Evolutionary conservation across 2,113 vertebrate species (phyloP).

Genomic region (Edolisoma coerulescens): DNA sequence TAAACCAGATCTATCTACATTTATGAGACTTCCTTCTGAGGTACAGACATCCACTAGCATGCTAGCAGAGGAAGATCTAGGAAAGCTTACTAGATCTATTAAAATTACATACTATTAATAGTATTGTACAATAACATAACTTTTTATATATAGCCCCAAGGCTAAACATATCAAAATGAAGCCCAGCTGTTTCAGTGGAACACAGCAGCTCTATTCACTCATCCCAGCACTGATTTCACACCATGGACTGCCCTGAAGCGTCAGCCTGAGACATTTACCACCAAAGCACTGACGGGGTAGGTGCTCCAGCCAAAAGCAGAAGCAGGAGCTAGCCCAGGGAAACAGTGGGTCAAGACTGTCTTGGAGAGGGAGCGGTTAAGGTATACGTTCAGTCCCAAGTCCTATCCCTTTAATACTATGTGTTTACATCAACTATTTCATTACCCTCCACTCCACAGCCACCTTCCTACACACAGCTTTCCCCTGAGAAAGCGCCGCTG

Average conservation of each 20-base stretch:
- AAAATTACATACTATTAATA: conserved; percentile 5
- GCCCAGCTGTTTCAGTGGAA: not conserved
- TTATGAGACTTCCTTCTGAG: not conserved
- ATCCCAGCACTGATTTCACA: not conserved
- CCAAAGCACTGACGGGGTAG: accelerated
- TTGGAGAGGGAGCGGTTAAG: accelerated
- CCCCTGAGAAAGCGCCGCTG: not conserved
- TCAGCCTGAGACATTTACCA: not conserved
- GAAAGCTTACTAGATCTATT: not conserved
- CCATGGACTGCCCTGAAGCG: accelerated
- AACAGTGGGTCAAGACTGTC: accelerated
- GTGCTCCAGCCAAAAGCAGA: not conserved
- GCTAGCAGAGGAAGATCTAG: not conserved
- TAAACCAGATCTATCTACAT: not conserved
- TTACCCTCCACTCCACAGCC: not conserved
- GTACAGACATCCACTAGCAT: not conserved
- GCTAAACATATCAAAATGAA: not conserved
- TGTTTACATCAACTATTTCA: not conserved
- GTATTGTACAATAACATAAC: not conserved
- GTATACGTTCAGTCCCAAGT: accelerated
- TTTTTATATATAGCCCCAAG: not conserved
- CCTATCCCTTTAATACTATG: not conserved
- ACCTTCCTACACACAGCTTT: not conserved
- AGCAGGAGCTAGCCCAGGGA: not conserved
- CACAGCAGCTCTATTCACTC: not conserved